A percentile compares a stretch with the other conserved stretches of the same genome.
Evolutionary conservation across 2,113 vertebrate species (phyloP).

Genomic region (Aviceda subcristata): DNA sequence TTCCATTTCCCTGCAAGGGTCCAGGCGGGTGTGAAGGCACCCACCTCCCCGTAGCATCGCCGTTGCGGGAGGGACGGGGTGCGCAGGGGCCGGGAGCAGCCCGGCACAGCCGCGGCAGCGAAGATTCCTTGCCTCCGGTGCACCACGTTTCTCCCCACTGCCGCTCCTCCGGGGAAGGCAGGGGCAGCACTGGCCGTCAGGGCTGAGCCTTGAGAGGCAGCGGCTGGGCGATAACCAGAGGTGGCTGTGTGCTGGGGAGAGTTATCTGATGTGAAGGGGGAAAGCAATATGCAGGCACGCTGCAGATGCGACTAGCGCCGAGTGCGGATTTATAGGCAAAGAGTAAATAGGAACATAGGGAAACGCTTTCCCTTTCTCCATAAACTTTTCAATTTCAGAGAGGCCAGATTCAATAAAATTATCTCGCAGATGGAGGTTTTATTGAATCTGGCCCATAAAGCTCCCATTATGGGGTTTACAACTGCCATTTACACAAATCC

Average conservation of each 20-base stretch:
- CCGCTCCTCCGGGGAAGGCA: neutral
- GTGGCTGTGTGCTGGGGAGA: neutral
- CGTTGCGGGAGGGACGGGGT: neutral
- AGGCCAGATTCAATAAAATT: constrained; percentile 35
- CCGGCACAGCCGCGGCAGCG: neutral
- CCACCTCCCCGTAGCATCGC: fast-evolving
- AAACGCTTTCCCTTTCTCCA: neutral
- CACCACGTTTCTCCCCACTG: neutral
- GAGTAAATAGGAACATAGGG: neutral
- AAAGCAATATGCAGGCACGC: neutral
- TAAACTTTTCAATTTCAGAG: constrained; percentile 49
- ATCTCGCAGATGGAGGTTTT: constrained; percentile 42
- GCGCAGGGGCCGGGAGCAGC: neutral
- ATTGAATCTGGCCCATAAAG: constrained; percentile 43
- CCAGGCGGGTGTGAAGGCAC: neutral
- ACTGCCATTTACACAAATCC: constrained; percentile 32
- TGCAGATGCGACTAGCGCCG: neutral
- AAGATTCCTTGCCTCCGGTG: neutral
- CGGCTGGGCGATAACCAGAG: neutral
- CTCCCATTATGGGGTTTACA: constrained; percentile 28
- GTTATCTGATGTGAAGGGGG: neutral
- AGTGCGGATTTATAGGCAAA: neutral
- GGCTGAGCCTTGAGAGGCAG: neutral
- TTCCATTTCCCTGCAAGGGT: neutral
- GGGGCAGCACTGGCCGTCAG: neutral